A percentile compares a stretch with the other conserved stretches of the same genome.
Conservation (phyloP, 2,888 invertebrate species). For the Stegophylla sp. region DNA sequence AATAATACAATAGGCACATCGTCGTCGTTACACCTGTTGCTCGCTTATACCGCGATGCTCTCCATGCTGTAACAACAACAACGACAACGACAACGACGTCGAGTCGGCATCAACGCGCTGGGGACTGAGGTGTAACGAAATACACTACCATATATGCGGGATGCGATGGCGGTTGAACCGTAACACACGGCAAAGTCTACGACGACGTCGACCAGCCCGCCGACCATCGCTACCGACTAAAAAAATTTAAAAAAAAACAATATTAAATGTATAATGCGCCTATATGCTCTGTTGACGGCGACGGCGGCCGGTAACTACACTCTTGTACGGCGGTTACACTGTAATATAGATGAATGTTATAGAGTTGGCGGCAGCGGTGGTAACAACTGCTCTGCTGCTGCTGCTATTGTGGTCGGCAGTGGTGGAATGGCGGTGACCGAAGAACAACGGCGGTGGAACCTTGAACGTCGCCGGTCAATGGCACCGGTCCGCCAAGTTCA, state of each 20-base stretch:
- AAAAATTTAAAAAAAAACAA: constrained; percentile 2
- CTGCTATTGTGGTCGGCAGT: not conserved
- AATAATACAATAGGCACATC: not conserved
- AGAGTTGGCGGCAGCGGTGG: not conserved
- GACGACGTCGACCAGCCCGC: not conserved
- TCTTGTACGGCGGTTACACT: not conserved
- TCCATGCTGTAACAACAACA: not conserved
- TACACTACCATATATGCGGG: constrained; percentile 6
- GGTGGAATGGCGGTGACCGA: constrained; percentile 41
- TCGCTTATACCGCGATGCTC: too few species aligned
- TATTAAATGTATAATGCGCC: not conserved
- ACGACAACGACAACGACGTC: not conserved
- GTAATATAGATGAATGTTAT: not conserved
- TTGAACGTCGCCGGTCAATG: constrained; percentile 58
- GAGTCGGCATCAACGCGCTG: not conserved
- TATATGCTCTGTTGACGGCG: constrained; percentile 5
- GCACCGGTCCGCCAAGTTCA: constrained; percentile 59
- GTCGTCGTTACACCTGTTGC: not conserved
- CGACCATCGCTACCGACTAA: constrained; percentile 12
- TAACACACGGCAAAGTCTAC: constrained; percentile 21
- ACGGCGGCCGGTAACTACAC: constrained; percentile 16
- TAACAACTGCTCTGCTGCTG: not conserved
- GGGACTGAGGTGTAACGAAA: constrained; percentile 45
- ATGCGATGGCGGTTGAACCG: constrained; percentile 44
- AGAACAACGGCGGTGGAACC: constrained; percentile 53